Conservation (phyloP, 2,888 invertebrate species). For the Capitulum mitella region DNA sequence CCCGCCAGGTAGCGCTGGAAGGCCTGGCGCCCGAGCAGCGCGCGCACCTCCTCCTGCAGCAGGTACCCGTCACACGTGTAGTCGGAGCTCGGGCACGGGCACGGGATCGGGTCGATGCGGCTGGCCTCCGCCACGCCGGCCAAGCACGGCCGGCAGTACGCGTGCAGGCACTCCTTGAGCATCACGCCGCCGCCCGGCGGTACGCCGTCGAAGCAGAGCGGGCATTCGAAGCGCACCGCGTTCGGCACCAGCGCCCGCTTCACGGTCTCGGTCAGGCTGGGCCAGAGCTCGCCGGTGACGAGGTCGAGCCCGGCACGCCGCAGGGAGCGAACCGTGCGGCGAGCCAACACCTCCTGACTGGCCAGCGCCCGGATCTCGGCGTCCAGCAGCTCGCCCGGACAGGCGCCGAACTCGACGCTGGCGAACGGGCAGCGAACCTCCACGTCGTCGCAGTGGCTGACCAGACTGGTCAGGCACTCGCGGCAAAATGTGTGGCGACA, state of each 20-base stretch:
- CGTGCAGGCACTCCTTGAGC: slow-evolving; percentile 76
- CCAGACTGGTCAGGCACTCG: not conserved
- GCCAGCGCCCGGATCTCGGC: not conserved
- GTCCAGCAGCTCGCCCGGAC: not conserved
- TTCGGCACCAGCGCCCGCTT: slow-evolving; percentile 51
- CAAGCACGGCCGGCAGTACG: slow-evolving; percentile 63
- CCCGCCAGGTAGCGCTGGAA: not conserved
- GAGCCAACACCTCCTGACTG: not conserved
- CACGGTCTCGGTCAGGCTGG: not conserved
- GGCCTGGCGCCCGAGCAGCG: not conserved
- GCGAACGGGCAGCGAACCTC: not conserved
- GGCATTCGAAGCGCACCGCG: slow-evolving; percentile 66
- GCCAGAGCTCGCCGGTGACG: slow-evolving; percentile 6
- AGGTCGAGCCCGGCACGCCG: not conserved
- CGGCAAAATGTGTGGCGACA: not conserved
- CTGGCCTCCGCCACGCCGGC: not conserved
- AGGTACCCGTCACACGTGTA: not conserved
- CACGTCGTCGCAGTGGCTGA: not conserved
- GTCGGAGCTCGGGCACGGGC: slow-evolving; percentile 11
- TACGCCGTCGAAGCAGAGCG: slow-evolving; percentile 67
- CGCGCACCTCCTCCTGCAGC: slow-evolving; percentile 13
- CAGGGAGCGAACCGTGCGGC: not conserved
- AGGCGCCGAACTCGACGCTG: not conserved
- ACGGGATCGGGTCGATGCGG: not conserved
- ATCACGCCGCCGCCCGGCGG: slow-evolving; percentile 61